Conservation (phyloP, 2,888 invertebrate genomes). For the Cerastis rubricosa region DNA sequence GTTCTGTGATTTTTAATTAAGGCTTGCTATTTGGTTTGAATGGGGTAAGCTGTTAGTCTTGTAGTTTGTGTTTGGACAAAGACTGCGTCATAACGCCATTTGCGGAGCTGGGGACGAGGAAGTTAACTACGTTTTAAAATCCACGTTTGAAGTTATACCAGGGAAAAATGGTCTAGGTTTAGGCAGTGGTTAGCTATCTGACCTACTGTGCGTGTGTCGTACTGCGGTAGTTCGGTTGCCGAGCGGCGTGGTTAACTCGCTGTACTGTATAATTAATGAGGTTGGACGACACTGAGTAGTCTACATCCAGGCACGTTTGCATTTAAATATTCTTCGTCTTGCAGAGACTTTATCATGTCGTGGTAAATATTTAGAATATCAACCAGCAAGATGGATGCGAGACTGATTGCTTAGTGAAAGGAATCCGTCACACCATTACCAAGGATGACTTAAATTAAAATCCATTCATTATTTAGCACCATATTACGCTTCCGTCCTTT, state of each 20-base stretch:
- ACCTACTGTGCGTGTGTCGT: constrained; percentile 8
- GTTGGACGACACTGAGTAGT: background rate
- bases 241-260: background rate
- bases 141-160: background rate
- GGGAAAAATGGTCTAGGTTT: background rate
- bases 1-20: background rate
- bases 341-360: background rate
- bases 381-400: background rate
- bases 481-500: background rate
- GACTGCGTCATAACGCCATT: background rate
- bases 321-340: background rate
- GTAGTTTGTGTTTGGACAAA: background rate
- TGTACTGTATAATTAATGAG: constrained; percentile 6
- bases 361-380: background rate
- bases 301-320: background rate
- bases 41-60: background rate
- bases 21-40: background rate
- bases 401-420: background rate
- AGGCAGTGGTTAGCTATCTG: background rate
- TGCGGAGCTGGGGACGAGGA: too few species aligned
- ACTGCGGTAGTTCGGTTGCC: constrained; percentile 25
- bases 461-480: background rate
- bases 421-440: background rate
- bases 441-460: background rate
- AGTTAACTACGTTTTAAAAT: background rate